A percentile compares a stretch with the other conserved stretches of the same genome.
These are phyloP conservation scores for Drosophila arizonae DNA, from an alignment of 1,140 invertebrate genomes.

Conservation along the genomic window DNA sequence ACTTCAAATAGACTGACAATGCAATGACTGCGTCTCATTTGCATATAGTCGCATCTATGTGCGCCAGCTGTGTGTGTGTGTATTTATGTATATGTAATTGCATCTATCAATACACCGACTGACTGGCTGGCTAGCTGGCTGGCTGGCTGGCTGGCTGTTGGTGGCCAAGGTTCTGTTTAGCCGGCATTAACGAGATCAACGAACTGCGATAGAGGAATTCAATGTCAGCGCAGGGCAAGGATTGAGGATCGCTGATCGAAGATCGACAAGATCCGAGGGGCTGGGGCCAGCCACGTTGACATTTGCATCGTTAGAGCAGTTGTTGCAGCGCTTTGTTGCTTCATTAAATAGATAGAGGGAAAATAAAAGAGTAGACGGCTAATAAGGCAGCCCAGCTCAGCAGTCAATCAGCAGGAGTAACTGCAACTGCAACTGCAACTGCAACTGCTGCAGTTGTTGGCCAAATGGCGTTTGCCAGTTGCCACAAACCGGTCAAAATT, in stretches of 20 bases:
- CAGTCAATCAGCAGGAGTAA: constrained; percentile 61
- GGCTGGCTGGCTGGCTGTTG: constrained; percentile 3
- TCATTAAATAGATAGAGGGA: constrained; percentile 58
- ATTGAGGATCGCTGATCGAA: no score
- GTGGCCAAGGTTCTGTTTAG: constrained; percentile 30
- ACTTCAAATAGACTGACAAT: constrained; percentile 15
- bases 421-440: constrained; percentile 21
- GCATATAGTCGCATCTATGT: constrained; percentile 13
- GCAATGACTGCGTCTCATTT: constrained; percentile 13
- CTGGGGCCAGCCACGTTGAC: constrained; percentile 32
- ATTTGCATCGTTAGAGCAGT: constrained; percentile 58
- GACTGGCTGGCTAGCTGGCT: not conserved
- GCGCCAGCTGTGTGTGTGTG: not conserved
- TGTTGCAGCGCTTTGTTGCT: constrained; percentile 55
- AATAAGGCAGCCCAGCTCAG: constrained; percentile 54
- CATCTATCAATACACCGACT: constrained; percentile 19
- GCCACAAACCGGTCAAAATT: constrained; percentile 77
- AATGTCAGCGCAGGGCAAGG: constrained; percentile 35
- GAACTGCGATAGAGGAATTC: constrained; percentile 41
- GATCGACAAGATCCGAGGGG: no score
- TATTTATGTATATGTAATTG: constrained; percentile 14
- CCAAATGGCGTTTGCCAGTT: constrained; percentile 55
- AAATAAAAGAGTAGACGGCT: constrained; percentile 44
- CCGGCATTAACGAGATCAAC: constrained; percentile 42
- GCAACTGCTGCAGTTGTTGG: constrained; percentile 46